phyloP scores from a whole-genome alignment of 2,888 invertebrate species.

The Galerucella pusilla region DNA sequence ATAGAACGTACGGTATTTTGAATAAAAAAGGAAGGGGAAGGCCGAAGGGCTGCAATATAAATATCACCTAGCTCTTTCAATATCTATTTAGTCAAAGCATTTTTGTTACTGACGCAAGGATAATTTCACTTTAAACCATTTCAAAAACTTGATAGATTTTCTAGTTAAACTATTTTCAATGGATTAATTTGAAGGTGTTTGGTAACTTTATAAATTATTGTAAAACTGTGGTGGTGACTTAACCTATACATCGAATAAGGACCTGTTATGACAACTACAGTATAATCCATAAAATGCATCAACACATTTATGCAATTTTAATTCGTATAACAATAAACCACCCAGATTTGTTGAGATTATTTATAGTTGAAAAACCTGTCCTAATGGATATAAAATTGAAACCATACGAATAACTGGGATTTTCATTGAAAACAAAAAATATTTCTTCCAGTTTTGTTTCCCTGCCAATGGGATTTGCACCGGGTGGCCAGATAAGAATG shows the following conservation, averaged over 20 bases:
- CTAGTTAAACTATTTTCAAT: neutral
- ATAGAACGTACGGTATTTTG: neutral
- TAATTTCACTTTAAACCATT: neutral
- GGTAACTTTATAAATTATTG: neutral
- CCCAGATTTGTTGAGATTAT: neutral
- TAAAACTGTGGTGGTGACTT: neutral
- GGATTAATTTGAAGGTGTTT: neutral
- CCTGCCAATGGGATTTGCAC: too few species aligned
- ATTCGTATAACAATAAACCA: neutral
- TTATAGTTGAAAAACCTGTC: neutral
- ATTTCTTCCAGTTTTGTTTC: too few species aligned
- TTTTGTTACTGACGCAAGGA: neutral
- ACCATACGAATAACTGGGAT: neutral
- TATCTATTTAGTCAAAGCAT: neutral
- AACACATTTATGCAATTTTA: too few species aligned
- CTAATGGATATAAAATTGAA: neutral
- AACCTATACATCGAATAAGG: constrained; percentile 7
- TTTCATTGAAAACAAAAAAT: too few species aligned
- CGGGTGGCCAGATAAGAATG: too few species aligned
- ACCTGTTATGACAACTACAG: constrained; percentile 6
- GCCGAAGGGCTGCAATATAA: neutral
- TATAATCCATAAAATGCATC: neutral
- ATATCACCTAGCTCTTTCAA: neutral
- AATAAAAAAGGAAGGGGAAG: neutral
- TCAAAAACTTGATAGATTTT: neutral